Evolutionary conservation across 2,888 invertebrate species (phyloP).

Genomic region (Oconnorella tubifera): DNA sequence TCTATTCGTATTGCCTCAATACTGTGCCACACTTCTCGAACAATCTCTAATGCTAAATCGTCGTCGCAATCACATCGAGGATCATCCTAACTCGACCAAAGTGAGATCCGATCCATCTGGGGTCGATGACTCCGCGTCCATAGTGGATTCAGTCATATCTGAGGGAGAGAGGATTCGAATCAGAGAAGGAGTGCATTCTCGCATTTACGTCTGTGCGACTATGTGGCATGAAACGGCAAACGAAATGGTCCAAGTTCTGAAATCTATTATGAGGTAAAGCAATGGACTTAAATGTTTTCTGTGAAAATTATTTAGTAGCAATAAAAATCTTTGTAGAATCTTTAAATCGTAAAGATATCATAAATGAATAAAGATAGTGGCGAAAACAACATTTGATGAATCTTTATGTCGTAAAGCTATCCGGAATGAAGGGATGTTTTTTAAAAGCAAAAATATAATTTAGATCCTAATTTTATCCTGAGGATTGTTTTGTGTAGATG

Average conservation of each 20-base stretch:
- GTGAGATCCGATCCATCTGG: slow-evolving; percentile 9
- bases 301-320: no score
- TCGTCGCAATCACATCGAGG: slow-evolving; percentile 70
- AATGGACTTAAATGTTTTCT: no score
- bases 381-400: no score
- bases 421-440: no score
- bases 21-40: slow-evolving; percentile 84
- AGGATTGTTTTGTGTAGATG: no score
- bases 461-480: no score
- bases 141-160: slow-evolving; percentile 32
- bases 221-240: slow-evolving; percentile 39
- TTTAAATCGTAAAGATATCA: neutral
- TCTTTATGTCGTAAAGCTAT: no score
- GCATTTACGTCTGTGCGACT: slow-evolving; percentile 37
- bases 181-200: slow-evolving; percentile 29
- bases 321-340: neutral
- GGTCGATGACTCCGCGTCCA: slow-evolving; percentile 32
- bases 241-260: slow-evolving; percentile 38
- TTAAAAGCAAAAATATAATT: no score
- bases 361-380: neutral
- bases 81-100: slow-evolving; percentile 25
- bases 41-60: slow-evolving; percentile 91
- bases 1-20: slow-evolving; percentile 89
- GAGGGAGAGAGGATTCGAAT: slow-evolving; percentile 30
- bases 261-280: slow-evolving; percentile 38